Conservation (phyloP, 2,888 invertebrate genomes). For the Cataglyphis rosenhaueri region DNA sequence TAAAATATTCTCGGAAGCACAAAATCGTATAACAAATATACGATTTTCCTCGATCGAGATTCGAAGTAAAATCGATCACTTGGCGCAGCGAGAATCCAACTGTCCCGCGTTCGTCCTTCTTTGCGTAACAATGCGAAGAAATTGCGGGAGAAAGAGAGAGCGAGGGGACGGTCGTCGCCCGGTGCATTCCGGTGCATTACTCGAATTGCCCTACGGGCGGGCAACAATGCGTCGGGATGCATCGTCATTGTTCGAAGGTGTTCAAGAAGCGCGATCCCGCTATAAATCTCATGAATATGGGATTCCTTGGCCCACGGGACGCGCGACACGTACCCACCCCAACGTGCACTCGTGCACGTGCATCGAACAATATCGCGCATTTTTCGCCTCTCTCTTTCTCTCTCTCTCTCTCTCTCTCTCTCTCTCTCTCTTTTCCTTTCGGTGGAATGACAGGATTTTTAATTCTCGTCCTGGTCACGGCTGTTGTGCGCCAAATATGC, state of each 20-base stretch:
- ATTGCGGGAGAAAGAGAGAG: conserved; percentile 58
- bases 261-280: conserved; percentile 76
- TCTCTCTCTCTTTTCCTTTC: background rate
- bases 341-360: conserved; percentile 27
- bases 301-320: conserved; percentile 67
- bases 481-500: background rate
- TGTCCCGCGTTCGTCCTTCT: conserved; percentile 43
- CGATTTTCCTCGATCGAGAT: background rate
- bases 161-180: conserved; percentile 40
- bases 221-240: conserved; percentile 76
- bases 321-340: conserved; percentile 37
- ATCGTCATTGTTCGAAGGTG: conserved; percentile 77
- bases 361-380: conserved; percentile 47
- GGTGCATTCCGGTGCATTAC: conserved; percentile 73
- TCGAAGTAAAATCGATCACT: conserved; percentile 24
- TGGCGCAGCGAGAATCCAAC: conserved; percentile 46
- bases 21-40: background rate
- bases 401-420: background rate
- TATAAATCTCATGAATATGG: conserved; percentile 77
- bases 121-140: conserved; percentile 67
- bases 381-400: conserved; percentile 30
- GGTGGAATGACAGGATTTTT: conserved; percentile 32
- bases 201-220: conserved; percentile 67
- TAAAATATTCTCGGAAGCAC: background rate
- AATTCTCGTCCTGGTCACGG: conserved; percentile 1